Conservation (phyloP, 2,797 vertebrate species). For the Anguilla obscura region DNA sequence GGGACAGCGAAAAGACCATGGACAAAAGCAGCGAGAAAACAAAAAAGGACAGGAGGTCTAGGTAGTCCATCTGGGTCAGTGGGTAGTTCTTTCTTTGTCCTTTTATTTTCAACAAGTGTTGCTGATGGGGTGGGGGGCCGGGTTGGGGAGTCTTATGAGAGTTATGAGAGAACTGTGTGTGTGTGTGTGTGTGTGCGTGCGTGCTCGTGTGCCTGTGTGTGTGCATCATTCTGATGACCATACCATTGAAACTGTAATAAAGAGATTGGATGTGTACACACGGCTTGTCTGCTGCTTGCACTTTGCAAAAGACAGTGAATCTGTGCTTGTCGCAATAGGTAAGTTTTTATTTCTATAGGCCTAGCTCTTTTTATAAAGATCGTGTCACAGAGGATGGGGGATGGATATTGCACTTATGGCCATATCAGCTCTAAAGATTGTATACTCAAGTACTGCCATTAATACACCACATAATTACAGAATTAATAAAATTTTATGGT, state of each 20-base stretch:
- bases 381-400: background rate
- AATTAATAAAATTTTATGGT: background rate
- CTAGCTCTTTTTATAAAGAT: too few species aligned
- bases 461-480: background rate
- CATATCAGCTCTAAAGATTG: slow-evolving; percentile 9
- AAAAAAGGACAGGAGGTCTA: slow-evolving; percentile 93
- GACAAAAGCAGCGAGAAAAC: slow-evolving; percentile 95
- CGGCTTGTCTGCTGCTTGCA: slow-evolving; percentile 11
- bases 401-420: background rate
- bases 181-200: too few species aligned
- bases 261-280: background rate
- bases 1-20: slow-evolving; percentile 98
- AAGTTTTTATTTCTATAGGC: too few species aligned
- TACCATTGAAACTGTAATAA: background rate
- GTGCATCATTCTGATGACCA: background rate
- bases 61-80: slow-evolving; percentile 77
- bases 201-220: background rate
- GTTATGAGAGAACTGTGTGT: background rate
- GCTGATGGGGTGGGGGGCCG: background rate
- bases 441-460: slow-evolving; percentile 22
- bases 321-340: background rate
- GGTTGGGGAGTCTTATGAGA: background rate
- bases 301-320: slow-evolving; percentile 12
- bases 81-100: background rate
- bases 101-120: background rate